Base-by-base conservation (phyloP, 92 coral and sea anemone genomes). In the Bergia puertoricense region DNA sequence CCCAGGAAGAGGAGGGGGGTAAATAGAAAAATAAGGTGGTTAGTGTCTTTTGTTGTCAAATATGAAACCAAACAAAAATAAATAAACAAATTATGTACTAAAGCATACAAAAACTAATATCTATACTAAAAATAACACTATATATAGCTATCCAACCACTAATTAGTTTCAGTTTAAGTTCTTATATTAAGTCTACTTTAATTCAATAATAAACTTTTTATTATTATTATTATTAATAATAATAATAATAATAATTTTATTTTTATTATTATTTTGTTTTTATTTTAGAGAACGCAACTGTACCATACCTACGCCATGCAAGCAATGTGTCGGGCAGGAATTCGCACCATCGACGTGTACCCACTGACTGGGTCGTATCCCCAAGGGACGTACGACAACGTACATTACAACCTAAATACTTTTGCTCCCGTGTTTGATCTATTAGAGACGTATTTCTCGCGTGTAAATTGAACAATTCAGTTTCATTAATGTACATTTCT, bases 331-430 rank as follows among this genome's bases (percentile, higher is more conserved):
- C 66, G 78, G 56, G 87, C 87, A 39, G 87, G 87, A 40, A 84
- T 72, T 68, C 87, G 42, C 40, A 20, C 39, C 67, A 84, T 84
- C 36, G 87, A 84, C 22, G 48, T 72, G 68, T 84, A 71, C 77
- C 87, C 87, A 13, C 48, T 84, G 62, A 84, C 44, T 36, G 77
- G 87, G 7, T 69, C 87, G 22, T 84, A 69, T 71, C 87, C 87
- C 87, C 79, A 68, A 45, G 87, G 87, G 67, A 42, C 87, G 39
- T 84, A 23, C 87, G 87, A 84, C 66, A 84, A 84, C 11, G 87
- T 84, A 11, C 87, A 84, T 39, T 84, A 84, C 46, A 57, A 72
- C 44, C 46, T 84, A 43, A 5, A 71, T 16, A 37, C 66, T 30
- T 84, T 84, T 30, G 36, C 23, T 1, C 87, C 87, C 10, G 87